A percentile compares a stretch with the other conserved stretches of the same genome.
phyloP scores from a whole-genome alignment of 2,888 invertebrate species.

The Cistogaster globosa region DNA sequence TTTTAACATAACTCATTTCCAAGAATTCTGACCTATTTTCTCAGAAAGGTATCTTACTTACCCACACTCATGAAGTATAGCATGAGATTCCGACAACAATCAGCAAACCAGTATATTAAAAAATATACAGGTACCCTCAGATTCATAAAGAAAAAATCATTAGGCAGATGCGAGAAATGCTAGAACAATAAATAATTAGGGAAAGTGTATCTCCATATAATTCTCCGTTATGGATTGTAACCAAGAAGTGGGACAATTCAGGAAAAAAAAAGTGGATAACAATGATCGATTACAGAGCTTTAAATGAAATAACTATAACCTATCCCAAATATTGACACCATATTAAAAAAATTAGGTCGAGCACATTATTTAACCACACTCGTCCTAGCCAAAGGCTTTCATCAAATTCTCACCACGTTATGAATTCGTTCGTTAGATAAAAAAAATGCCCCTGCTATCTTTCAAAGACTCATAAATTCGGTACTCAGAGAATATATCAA shows the following conservation, averaged over 20 bases:
- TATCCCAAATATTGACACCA: slow-evolving; percentile 9
- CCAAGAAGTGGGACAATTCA: slow-evolving; percentile 48
- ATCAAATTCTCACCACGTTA: slow-evolving; percentile 16
- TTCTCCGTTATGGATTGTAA: slow-evolving; percentile 10
- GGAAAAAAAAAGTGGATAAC: slow-evolving; percentile 49
- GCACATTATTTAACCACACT: slow-evolving; percentile 2
- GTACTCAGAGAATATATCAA: neutral
- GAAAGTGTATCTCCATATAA: slow-evolving; percentile 50
- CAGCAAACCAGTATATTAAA: slow-evolving; percentile 56
- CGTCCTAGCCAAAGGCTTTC: slow-evolving; percentile 2
- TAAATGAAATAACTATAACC: slow-evolving; percentile 27
- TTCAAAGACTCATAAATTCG: slow-evolving; percentile 3
- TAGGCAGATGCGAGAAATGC: slow-evolving; percentile 10
- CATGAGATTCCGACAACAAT: slow-evolving; percentile 16
- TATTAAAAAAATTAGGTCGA: neutral
- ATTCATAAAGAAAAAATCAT: slow-evolving; percentile 45
- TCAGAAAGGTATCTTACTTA: slow-evolving; percentile 1
- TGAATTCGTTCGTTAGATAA: slow-evolving; percentile 24
- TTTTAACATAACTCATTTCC: slow-evolving; percentile 15
- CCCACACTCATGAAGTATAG: slow-evolving; percentile 8
- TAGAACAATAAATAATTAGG: slow-evolving; percentile 8
- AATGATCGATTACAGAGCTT: slow-evolving; percentile 53
- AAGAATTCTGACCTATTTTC: slow-evolving; percentile 21
- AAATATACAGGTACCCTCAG: too few relatives aligned
- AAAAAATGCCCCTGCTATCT: slow-evolving; percentile 4